These are phyloP conservation scores for Sinonovacula constricta DNA, from an alignment of 1,140 invertebrate species.

Conservation along the genomic window DNA sequence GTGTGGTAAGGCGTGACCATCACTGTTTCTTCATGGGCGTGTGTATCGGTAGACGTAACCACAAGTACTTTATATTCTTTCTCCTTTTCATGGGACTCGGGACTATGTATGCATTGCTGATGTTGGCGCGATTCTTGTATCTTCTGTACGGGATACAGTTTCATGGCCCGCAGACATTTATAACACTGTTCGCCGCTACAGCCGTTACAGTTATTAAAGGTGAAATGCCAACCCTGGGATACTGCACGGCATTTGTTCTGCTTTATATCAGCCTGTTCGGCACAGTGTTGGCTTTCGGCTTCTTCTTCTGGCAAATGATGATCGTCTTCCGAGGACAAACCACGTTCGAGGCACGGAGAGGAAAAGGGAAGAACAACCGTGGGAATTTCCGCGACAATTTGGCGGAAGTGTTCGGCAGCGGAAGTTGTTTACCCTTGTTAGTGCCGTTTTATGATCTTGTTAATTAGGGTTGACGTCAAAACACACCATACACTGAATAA, in stretches of 20 bases:
- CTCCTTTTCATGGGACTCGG: slow-evolving; percentile 82
- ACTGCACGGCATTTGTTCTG: background rate
- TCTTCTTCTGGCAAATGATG: background rate
- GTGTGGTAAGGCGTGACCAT: slow-evolving; percentile 94
- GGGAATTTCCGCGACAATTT: too few relatives aligned
- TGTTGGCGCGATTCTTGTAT: background rate
- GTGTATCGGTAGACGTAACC: slow-evolving; percentile 93
- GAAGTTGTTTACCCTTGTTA: too few relatives aligned
- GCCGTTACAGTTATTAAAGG: background rate
- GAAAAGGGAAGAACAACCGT: too few relatives aligned
- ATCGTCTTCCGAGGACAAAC: slow-evolving; percentile 3
- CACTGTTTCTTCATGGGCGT: slow-evolving; percentile 94
- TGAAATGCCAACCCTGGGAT: background rate
- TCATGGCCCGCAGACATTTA: slow-evolving; percentile 9
- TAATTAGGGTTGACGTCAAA: too few relatives aligned
- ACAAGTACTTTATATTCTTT: slow-evolving; percentile 92
- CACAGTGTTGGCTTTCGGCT: background rate
- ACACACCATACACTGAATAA: too few relatives aligned
- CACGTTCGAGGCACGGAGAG: slow-evolving; percentile 3
- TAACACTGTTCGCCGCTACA: slow-evolving; percentile 1
- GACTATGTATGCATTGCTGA: slow-evolving; percentile 3
- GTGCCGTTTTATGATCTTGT: too few relatives aligned
- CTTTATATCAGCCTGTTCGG: slow-evolving; percentile 4
- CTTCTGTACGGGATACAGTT: background rate
- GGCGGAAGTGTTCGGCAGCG: too few relatives aligned